Percentiles rank a stretch among this genome's conserved stretches.
These are phyloP conservation scores for Philopedon plagiatum DNA, from an alignment of 2,888 invertebrate genomes.

Conservation along the genomic window DNA sequence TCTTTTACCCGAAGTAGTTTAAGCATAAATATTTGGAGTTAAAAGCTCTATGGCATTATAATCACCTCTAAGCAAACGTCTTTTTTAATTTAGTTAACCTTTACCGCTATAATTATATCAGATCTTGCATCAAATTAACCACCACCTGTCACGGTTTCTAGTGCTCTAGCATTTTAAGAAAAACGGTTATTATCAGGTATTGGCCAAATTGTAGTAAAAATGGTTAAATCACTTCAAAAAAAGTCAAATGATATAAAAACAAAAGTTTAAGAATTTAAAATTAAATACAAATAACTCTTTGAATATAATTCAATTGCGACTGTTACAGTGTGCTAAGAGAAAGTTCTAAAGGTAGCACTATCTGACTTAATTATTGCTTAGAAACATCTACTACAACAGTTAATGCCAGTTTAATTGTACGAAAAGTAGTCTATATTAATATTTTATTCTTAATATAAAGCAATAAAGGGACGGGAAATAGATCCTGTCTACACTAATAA, in stretches of 20 bases:
- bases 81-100: background rate
- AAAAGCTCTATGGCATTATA: background rate
- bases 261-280: no score
- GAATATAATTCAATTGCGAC: no score
- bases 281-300: no score
- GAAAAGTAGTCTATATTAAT: no score
- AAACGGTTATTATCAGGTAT: background rate
- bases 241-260: background rate
- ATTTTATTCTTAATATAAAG: no score
- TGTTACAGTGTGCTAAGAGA: no score
- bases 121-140: background rate
- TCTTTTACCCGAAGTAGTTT: background rate
- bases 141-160: constrained; percentile 15
- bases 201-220: constrained; percentile 27
- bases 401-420: no score
- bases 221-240: background rate
- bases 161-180: background rate
- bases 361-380: no score
- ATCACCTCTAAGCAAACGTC: background rate
- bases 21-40: background rate
- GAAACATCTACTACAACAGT: no score
- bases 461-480: no score
- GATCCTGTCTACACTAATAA: no score
- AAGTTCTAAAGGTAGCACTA: no score
- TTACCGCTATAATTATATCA: background rate